Evolutionary conservation across 2,113 vertebrate genomes (phyloP), one percentile per base, ranked within the genome.

Genomic region (Hystrix brachyura): DNA sequence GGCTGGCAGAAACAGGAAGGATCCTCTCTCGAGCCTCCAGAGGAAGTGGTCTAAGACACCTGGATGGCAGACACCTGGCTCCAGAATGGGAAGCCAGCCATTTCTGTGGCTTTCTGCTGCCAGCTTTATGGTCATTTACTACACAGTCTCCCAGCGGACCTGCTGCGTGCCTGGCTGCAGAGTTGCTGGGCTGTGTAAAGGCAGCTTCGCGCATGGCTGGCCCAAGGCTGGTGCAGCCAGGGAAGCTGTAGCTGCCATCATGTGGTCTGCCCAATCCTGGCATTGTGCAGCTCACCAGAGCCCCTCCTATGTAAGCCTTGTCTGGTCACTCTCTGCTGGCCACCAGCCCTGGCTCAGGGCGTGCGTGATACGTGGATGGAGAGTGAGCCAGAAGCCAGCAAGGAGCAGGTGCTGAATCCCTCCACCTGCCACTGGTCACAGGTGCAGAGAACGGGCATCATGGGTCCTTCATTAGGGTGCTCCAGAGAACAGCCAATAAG

Each of bases 221-320:
- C 38, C 38, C 27, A 19, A 32, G 65, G 90, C n/a, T 59, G 53
- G 53, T 0, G 8, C 79, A 7, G 19, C 21, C 62, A 34, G 60
- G 7, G 18, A 21, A 3, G 5, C n/a, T 34, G 59, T 0, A 18
- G n/a, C 17, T 4, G 43, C 17, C 27, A 5, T 12, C 0, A 1
- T 13, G 25, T 17, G 11, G 12, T 12, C 23, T 29, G 11, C 25
- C 72, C 21, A 27, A 7, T 46, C 72, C 46, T 48, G 46, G 72
- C 12, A 48, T 51, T n/a, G 81, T 11, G 0, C 3, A 7, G 57
- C 51, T 67, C 18, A 18, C 64, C 14, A 57, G 53, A 19, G 13
- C 48, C 53, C 34, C 59, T 60, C 23, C 14, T 14, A 69, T 19
- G 38, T 53, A 10, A 29, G 57, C 43, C 62, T 23, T 4, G 0